These are phyloP conservation scores for Tauraco hartlaubi DNA, from an alignment of 2,797 vertebrate genomes.

Conservation along the genomic window DNA sequence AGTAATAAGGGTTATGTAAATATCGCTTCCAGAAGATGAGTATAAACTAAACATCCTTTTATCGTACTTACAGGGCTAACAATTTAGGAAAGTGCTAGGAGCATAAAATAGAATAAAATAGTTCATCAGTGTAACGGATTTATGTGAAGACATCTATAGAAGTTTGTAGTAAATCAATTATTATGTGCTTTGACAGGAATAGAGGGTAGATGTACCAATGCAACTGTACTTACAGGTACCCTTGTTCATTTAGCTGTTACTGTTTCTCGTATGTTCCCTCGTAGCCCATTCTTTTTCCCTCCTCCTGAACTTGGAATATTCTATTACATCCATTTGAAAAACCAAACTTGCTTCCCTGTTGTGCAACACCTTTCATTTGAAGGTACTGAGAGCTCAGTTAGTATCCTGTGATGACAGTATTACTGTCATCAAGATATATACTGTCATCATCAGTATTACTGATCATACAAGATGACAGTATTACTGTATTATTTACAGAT, in stretches of 20 bases:
- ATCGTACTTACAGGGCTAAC: neutral
- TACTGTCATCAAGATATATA: no score
- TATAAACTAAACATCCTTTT: neutral
- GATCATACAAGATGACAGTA: neutral
- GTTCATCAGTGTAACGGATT: neutral
- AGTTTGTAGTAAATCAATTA: neutral
- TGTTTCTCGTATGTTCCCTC: neutral
- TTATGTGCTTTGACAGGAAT: neutral
- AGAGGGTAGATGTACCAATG: neutral
- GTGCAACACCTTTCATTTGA: neutral
- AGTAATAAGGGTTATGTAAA: neutral
- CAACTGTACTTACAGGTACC: neutral
- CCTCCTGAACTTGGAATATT: neutral
- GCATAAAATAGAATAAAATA: neutral
- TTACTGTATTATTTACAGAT: neutral
- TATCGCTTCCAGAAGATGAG: neutral
- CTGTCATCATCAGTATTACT: no score
- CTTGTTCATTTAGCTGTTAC: neutral
- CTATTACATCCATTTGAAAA: neutral
- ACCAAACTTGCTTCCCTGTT: fast-evolving
- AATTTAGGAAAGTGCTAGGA: neutral
- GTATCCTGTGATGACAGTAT: neutral
- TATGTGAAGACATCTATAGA: neutral
- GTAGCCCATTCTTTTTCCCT: neutral
- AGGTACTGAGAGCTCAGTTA: neutral